These are phyloP conservation scores for Drosophila helvetica DNA, from an alignment of 2,888 invertebrate genomes.

Conservation along the genomic window DNA sequence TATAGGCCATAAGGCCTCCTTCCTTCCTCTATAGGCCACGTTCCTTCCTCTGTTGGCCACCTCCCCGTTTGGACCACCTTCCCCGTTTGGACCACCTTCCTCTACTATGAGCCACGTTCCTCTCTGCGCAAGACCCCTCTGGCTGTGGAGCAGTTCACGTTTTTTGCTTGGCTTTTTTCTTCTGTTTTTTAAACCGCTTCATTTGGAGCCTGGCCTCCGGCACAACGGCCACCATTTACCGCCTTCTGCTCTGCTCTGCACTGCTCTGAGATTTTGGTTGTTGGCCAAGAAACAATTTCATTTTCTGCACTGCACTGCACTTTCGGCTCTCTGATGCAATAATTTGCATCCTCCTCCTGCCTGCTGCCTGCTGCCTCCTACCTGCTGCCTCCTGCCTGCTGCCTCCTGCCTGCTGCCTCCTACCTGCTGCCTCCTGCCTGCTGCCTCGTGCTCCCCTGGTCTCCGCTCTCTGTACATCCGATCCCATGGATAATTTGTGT, in stretches of 20 bases:
- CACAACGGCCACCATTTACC: conserved; percentile 48
- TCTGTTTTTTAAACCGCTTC: conserved; percentile 56
- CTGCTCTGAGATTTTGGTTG: conserved; percentile 21
- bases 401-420: too few species aligned
- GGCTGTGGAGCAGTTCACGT: conserved; percentile 73
- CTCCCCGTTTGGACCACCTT: not conserved
- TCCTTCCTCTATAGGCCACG: not conserved
- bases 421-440: too few species aligned
- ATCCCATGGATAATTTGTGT: conserved; percentile 24
- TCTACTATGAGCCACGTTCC: not conserved
- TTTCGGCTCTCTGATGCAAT: conserved; percentile 67
- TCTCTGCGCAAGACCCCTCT: conserved; percentile 30
- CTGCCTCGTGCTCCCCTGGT: not conserved
- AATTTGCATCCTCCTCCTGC: conserved; percentile 66
- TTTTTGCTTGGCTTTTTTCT: conserved; percentile 13
- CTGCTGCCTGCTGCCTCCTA: too few species aligned
- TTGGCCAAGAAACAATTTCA: conserved; percentile 71
- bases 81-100: not conserved
- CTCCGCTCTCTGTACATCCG: conserved; percentile 26
- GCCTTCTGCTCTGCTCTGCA: conserved; percentile 22
- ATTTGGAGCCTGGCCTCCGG: conserved; percentile 46
- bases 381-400: too few species aligned
- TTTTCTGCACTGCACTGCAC: conserved; percentile 47
- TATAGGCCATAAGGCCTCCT: not conserved
- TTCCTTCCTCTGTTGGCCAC: not conserved